Evolutionary conservation across 2,113 vertebrate species (phyloP).

Genomic region (Lycocorax pyrrhopterus): DNA sequence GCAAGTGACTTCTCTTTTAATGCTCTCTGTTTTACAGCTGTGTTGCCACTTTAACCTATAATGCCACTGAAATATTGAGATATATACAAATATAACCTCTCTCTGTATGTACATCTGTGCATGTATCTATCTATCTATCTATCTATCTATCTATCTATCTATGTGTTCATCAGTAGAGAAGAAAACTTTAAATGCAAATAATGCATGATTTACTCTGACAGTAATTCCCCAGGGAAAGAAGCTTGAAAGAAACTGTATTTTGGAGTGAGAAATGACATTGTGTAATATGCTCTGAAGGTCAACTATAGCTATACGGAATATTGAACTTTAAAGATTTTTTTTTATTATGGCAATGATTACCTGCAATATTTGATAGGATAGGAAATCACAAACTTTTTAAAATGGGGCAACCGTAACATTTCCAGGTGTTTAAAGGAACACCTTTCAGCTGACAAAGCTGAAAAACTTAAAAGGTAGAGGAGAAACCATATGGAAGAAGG

Average conservation of each 20-base stretch:
- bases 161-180: background rate
- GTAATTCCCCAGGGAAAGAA: background rate
- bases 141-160: no score
- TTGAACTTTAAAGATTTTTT: background rate
- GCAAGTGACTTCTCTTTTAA: background rate
- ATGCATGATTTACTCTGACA: background rate
- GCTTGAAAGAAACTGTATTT: background rate
- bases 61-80: background rate
- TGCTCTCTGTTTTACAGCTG: background rate
- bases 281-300: background rate
- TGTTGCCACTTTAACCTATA: background rate
- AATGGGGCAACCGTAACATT: background rate
- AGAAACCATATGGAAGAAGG: background rate
- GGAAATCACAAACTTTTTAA: background rate
- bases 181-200: background rate
- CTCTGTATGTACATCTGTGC: background rate
- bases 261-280: background rate
- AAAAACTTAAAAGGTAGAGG: background rate
- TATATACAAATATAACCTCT: background rate
- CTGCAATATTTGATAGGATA: background rate
- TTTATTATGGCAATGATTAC: background rate
- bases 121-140: rapidly evolving
- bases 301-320: background rate
- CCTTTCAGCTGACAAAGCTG: background rate
- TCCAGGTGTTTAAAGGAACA: no score